phyloP scores from a whole-genome alignment of 1,140 invertebrate species.

The Hestina assimilis region DNA sequence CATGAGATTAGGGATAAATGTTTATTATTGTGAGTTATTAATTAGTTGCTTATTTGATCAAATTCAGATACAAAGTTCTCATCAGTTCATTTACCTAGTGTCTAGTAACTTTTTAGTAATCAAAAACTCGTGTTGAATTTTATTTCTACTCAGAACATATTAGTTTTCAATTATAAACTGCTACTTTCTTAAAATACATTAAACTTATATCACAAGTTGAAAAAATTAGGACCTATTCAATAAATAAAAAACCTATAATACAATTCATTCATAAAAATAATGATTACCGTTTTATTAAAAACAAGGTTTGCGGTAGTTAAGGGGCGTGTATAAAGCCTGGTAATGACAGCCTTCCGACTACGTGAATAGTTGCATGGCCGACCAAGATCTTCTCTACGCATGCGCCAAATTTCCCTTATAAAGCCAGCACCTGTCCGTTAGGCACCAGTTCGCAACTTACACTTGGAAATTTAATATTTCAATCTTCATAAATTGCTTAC shows the following conservation, averaged over 20 bases:
- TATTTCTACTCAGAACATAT: too few species aligned
- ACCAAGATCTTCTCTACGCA: slow-evolving; percentile 35
- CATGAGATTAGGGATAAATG: not conserved
- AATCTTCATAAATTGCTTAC: slow-evolving; percentile 2
- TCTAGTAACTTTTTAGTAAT: not conserved
- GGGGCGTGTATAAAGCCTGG: slow-evolving; percentile 19
- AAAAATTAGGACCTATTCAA: too few species aligned
- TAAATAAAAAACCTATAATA: too few species aligned
- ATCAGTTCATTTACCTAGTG: not conserved
- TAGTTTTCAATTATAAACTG: too few species aligned
- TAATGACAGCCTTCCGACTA: slow-evolving; percentile 25
- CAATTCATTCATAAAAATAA: not conserved
- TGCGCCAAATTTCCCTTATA: slow-evolving; percentile 53
- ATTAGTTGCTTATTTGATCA: not conserved
- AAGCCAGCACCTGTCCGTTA: slow-evolving; percentile 25
- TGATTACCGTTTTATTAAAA: not conserved
- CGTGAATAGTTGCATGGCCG: slow-evolving; percentile 20
- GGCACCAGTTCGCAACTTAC: slow-evolving; percentile 43
- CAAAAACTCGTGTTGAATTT: too few species aligned
- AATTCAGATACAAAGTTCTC: not conserved
- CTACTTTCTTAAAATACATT: too few species aligned
- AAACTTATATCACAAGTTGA: too few species aligned
- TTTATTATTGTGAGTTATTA: not conserved
- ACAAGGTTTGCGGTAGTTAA: not conserved
- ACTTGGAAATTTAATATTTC: slow-evolving; percentile 26